Evolutionary conservation across 2,113 vertebrate genomes (phyloP), one percentile per base, ranked within the genome.

Genomic region (Scytalopus superciliaris): DNA sequence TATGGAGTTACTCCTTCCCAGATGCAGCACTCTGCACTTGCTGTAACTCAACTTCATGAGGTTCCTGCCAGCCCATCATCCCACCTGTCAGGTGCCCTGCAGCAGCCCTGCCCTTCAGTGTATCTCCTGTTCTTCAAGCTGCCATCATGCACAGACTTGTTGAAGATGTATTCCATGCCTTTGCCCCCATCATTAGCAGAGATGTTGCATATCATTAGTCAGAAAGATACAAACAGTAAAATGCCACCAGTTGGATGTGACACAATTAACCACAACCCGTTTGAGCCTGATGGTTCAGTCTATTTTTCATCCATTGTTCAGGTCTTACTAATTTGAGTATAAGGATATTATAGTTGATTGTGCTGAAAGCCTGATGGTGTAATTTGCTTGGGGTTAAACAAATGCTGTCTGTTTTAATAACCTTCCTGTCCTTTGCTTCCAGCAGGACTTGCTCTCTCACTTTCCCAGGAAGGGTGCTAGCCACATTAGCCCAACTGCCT

Each of bases 21-120:
- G 33, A 27, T 2, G 9, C 0, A 33, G 11, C 5, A 44, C 15
- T 35, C 31, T 23, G 2, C 1, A 2, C 30, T 73, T 37, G 4
- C 28, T 7, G 5, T 68, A 57, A 19, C 42, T 75, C 50, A 56
- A 3, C 21, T 39, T 67, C 33, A 18, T 12, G 5, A 22, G 1
- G 2, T 47, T 55, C 13, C 13, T 56, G 12, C 11, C n/a, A 18
- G 14, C 6, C 24, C 37, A 14, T 14, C 5, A 17, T 81, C 13
- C 64, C 39, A 30, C 7, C 16, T 28, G 16, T 19, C 27, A 52
- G 33, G 6, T 7, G 6, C 33, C n/a, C 47, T 27, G 16, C 25
- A 53, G 28, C 35, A 49, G 27, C 13, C 31, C 37, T 63, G 28
- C 23, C 25, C 21, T 78, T 60, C 33, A 25, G 3, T 12, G 4